phyloP scores from a whole-genome alignment of 1,140 invertebrate species.

The Eriocheir sinensis region DNA sequence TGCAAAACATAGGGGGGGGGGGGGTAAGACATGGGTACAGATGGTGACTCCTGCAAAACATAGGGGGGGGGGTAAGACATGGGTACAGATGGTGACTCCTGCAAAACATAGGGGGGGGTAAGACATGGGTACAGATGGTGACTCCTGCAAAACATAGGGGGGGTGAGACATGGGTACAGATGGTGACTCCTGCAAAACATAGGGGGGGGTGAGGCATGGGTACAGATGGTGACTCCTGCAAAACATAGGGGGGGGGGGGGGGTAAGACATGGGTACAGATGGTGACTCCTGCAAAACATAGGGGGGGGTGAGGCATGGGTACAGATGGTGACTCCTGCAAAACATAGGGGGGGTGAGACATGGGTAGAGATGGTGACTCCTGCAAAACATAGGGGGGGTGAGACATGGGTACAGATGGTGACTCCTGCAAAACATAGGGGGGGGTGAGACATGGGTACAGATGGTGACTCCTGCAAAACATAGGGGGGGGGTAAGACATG shows the following conservation, averaged over 20 bases:
- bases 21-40: too few relatives aligned
- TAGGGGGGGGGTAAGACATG: not conserved
- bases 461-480: conserved; percentile 90
- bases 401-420: too few relatives aligned
- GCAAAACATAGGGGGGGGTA: not conserved
- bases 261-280: too few relatives aligned
- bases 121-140: too few relatives aligned
- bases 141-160: conserved; percentile 86
- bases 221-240: conserved; percentile 94
- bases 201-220: not conserved
- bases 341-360: not conserved
- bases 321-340: conserved; percentile 93
- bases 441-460: too few relatives aligned
- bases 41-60: conserved; percentile 89
- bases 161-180: too few relatives aligned
- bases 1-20: conserved; percentile 79
- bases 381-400: conserved; percentile 80
- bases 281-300: conserved; percentile 89
- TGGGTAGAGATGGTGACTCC: conserved; percentile 95
- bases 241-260: not conserved
- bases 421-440: conserved; percentile 86
- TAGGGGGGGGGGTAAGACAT: not conserved
- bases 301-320: too few relatives aligned
- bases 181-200: conserved; percentile 89
- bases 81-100: conserved; percentile 96